phyloP scores from a whole-genome alignment of 2,888 invertebrate species.

The Hipparchia sbordonii region DNA sequence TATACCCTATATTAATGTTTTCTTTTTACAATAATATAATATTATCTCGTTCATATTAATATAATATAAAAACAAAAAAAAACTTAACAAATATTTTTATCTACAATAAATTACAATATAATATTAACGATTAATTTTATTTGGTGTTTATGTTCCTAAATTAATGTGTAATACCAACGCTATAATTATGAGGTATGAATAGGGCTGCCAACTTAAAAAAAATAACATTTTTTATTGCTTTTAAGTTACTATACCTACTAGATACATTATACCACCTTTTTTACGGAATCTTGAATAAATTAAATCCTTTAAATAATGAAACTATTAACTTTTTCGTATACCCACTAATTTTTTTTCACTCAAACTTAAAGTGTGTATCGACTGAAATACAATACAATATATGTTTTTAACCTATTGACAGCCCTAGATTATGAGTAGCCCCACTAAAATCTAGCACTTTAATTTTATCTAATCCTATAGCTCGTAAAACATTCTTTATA shows the following conservation, averaged over 20 bases:
- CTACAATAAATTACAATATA: slow-evolving; percentile 28
- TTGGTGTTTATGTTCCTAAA: slow-evolving; percentile 77
- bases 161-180: slow-evolving; percentile 45
- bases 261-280: background rate
- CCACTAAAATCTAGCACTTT: slow-evolving; percentile 51
- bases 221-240: background rate
- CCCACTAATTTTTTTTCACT: background rate
- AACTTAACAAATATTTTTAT: slow-evolving; percentile 37
- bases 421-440: slow-evolving; percentile 33
- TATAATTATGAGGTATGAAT: slow-evolving; percentile 44
- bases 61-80: slow-evolving; percentile 30
- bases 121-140: slow-evolving; percentile 59
- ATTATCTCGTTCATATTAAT: slow-evolving; percentile 23
- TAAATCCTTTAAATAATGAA: background rate
- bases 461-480: slow-evolving; percentile 37
- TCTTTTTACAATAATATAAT: slow-evolving; percentile 22
- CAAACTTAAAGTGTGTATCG: background rate
- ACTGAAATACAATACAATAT: background rate
- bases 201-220: slow-evolving; percentile 10
- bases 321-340: background rate
- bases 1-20: slow-evolving; percentile 23
- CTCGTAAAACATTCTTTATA: slow-evolving; percentile 36
- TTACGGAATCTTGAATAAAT: background rate
- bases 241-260: background rate
- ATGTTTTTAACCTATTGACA: background rate